phyloP scores from a whole-genome alignment of 2,113 vertebrate genomes.

The Halcyon senegalensis region DNA sequence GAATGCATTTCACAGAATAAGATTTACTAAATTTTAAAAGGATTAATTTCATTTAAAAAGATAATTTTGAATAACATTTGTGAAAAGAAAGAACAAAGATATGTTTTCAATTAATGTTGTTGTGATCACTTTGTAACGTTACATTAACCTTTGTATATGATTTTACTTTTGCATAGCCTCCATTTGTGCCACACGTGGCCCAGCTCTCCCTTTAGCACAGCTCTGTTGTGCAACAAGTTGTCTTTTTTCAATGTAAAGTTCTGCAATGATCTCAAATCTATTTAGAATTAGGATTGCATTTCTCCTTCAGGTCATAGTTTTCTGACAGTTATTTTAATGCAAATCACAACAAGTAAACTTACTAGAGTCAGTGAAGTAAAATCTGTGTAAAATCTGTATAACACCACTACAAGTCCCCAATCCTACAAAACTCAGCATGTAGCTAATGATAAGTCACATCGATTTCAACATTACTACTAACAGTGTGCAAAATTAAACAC shows the following conservation, averaged over 20 bases:
- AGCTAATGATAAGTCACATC: conserved; percentile 39
- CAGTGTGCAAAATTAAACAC: conserved; percentile 51
- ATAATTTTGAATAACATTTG: background rate
- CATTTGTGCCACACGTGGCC: fast-evolving
- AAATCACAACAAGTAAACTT: conserved; percentile 27
- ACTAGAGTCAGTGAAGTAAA: background rate
- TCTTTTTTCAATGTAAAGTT: background rate
- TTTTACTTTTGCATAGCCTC: background rate
- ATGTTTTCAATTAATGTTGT: background rate
- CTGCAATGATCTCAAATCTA: background rate
- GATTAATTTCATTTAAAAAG: background rate
- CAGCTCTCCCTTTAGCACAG: background rate
- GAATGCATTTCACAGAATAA: background rate
- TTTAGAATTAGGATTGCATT: background rate
- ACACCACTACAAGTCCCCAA: background rate
- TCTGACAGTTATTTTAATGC: background rate
- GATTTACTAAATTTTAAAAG: background rate
- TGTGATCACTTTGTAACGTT: background rate
- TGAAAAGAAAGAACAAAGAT: background rate
- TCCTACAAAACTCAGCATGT: conserved; percentile 38
- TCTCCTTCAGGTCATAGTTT: background rate
- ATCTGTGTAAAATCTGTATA: conserved; percentile 5
- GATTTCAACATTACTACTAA: conserved; percentile 40
- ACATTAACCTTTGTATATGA: background rate
- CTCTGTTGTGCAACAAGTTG: background rate